A percentile compares a stretch with the other conserved stretches of the same genome.
These are phyloP conservation scores for Urocyon cinereoargenteus DNA, from an alignment of 2,797 vertebrate genomes.

Conservation along the genomic window DNA sequence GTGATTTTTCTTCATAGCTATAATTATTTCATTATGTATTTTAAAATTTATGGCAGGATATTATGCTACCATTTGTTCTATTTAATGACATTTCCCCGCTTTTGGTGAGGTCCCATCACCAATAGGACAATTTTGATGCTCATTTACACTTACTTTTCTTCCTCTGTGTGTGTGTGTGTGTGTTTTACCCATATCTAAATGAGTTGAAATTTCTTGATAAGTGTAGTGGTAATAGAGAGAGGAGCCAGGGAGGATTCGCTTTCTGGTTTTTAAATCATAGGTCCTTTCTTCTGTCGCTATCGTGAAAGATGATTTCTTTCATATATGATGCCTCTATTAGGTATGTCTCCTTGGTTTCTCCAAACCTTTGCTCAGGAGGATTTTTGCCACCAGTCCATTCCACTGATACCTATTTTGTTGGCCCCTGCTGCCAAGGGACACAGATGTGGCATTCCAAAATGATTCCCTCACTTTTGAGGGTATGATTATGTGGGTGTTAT, in stretches of 20 bases:
- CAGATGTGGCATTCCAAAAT: background rate
- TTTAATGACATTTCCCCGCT: background rate
- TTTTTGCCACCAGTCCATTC: background rate
- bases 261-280: background rate
- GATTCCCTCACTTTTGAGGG: background rate
- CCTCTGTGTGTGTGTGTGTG: background rate
- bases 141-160: background rate
- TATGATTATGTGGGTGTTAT: background rate
- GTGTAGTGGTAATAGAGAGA: background rate
- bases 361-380: background rate
- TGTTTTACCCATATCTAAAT: background rate
- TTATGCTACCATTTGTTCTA: background rate
- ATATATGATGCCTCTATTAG: background rate
- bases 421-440: background rate
- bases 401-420: background rate
- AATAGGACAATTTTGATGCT: background rate
- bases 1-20: background rate
- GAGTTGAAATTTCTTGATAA: background rate
- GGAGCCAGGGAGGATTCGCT: too few relatives aligned
- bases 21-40: constrained; percentile 9
- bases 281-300: background rate
- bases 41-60: background rate
- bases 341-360: background rate
- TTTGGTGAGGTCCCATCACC: background rate
- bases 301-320: background rate